These are phyloP conservation scores for Onychomys leucogaster DNA, from an alignment of 2,797 vertebrate species.

Conservation along the genomic window DNA sequence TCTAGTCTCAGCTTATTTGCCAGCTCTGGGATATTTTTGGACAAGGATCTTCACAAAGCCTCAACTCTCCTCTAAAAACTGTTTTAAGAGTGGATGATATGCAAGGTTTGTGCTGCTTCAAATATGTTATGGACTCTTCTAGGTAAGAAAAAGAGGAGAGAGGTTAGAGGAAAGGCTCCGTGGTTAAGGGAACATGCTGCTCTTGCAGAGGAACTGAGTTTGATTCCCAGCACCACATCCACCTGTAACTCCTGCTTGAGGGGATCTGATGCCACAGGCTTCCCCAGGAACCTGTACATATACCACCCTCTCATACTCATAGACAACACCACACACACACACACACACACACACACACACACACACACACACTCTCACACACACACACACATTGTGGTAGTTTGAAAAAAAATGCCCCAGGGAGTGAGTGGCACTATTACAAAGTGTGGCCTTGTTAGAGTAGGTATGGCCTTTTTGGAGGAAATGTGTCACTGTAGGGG, in stretches of 20 bases:
- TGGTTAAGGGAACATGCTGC: neutral
- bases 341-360: neutral
- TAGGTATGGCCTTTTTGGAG: neutral
- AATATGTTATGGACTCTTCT: neutral
- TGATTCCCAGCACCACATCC: neutral
- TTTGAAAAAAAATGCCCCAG: neutral
- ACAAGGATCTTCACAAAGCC: neutral
- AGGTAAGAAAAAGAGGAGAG: neutral
- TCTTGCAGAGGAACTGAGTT: neutral
- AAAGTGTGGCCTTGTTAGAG: neutral
- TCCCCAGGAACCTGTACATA: neutral
- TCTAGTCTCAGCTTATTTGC: accelerated
- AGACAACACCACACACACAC: neutral
- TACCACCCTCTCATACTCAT: neutral
- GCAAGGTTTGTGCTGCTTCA: neutral
- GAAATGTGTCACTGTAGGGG: neutral
- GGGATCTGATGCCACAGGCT: neutral
- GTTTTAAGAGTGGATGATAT: neutral
- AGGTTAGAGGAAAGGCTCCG: neutral
- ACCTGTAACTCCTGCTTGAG: neutral
- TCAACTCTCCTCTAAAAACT: neutral
- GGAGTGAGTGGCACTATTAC: neutral
- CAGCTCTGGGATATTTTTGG: neutral
- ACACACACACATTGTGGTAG: neutral
- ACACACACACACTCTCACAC: neutral